Percentiles rank a stretch among this genome's conserved stretches.
These are phyloP conservation scores for Platerodrilus igneus DNA, from an alignment of 2,888 invertebrate species.

Conservation along the genomic window DNA sequence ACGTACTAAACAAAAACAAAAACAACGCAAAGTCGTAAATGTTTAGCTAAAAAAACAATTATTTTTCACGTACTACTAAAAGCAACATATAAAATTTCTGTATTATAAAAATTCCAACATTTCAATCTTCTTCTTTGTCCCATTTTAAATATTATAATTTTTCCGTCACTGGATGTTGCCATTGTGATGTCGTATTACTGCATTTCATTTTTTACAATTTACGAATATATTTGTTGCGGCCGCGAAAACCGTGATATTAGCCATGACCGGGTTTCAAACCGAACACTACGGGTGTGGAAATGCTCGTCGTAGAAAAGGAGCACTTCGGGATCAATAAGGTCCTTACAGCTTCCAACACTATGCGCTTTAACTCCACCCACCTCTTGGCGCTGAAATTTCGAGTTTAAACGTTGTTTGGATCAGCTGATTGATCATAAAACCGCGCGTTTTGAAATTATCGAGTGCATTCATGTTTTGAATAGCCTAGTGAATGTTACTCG, in stretches of 20 bases:
- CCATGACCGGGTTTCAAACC: constrained; percentile 31
- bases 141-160: constrained; percentile 32
- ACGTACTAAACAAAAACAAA: too few relatives aligned
- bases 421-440: too few relatives aligned
- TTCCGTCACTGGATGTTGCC: constrained; percentile 38
- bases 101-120: constrained; percentile 42
- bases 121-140: constrained; percentile 42
- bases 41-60: too few relatives aligned
- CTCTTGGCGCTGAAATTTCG: constrained; percentile 18
- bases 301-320: constrained; percentile 34
- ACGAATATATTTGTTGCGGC: constrained; percentile 20
- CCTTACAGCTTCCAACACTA: constrained; percentile 41
- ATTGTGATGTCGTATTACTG: constrained; percentile 24
- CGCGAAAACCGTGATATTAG: constrained; percentile 26
- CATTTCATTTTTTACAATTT: constrained; percentile 13
- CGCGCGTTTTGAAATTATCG: too few relatives aligned
- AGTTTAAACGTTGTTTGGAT: too few relatives aligned
- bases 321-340: constrained; percentile 44
- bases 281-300: constrained; percentile 40
- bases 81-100: constrained; percentile 20
- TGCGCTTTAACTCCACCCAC: constrained; percentile 21
- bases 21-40: too few relatives aligned
- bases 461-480: too few relatives aligned
- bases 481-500: too few relatives aligned
- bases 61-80: constrained; percentile 18